Conservation (phyloP, 2,888 invertebrate genomes). For the Shargacucullia verbasci region DNA sequence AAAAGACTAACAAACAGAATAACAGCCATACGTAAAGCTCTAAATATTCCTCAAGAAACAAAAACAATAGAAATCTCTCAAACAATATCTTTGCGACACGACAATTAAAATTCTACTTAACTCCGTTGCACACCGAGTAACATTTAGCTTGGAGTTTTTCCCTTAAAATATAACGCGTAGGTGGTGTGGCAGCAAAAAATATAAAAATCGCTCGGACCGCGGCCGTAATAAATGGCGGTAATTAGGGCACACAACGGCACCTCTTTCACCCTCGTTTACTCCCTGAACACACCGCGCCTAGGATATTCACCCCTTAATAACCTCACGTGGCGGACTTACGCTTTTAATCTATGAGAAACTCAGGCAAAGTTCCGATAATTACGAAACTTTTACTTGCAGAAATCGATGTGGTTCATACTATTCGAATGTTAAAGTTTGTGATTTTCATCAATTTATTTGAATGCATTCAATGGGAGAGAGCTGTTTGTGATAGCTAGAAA, state of each 20-base stretch:
- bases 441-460: too few species aligned
- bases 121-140: conserved; percentile 54
- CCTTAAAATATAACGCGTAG: conserved; percentile 76
- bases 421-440: conserved; percentile 36
- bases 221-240: conserved; percentile 84
- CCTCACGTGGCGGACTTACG: conserved; percentile 31
- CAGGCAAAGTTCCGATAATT: conserved; percentile 37
- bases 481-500: conserved; percentile 2
- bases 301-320: conserved; percentile 29
- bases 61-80: conserved; percentile 23
- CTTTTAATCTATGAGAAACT: conserved; percentile 48
- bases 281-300: conserved; percentile 58
- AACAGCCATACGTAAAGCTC: too few species aligned
- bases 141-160: conserved; percentile 69
- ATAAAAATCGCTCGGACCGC: conserved; percentile 80
- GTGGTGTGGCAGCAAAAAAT: conserved; percentile 71
- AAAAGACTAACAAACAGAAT: too few species aligned
- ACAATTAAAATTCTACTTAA: conserved; percentile 60
- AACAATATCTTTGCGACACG: conserved; percentile 16
- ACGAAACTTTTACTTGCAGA: conserved; percentile 39
- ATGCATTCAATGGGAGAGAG: too few species aligned
- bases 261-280: conserved; percentile 55
- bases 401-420: conserved; percentile 41
- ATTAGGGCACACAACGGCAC: conserved; percentile 77
- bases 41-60: background rate